phyloP scores from a whole-genome alignment of 2,888 invertebrate species.

The Drosophila kanekoi region DNA sequence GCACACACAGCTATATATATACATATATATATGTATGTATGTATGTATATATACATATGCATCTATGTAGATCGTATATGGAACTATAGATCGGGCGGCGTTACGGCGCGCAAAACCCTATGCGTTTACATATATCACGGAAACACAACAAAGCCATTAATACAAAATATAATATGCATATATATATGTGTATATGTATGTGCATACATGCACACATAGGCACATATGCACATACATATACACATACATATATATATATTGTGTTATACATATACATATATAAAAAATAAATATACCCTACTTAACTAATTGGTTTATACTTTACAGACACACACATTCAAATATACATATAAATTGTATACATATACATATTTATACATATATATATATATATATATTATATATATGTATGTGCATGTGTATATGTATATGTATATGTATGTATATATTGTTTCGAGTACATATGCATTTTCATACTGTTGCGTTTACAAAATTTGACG shows the following conservation, averaged over 20 bases:
- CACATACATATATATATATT: background rate
- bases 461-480: constrained; percentile 38
- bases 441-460: constrained; percentile 13
- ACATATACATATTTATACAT: constrained; percentile 22
- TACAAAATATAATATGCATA: constrained; percentile 55
- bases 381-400: constrained; percentile 37
- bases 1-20: background rate
- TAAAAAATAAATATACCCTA: constrained; percentile 75
- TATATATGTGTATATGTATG: constrained; percentile 41
- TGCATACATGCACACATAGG: constrained; percentile 16
- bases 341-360: constrained; percentile 37
- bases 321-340: constrained; percentile 72
- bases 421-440: constrained; percentile 30
- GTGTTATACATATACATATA: constrained; percentile 26
- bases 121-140: constrained; percentile 81
- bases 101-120: constrained; percentile 45
- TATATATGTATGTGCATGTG: constrained; percentile 35
- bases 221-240: constrained; percentile 31
- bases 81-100: constrained; percentile 12
- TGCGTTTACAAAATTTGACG: constrained; percentile 49
- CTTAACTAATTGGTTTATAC: constrained; percentile 63
- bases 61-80: background rate
- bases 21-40: constrained; percentile 2
- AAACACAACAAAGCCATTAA: constrained; percentile 80
- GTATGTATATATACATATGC: constrained; percentile 10